A percentile compares a stretch with the other conserved stretches of the same genome.
Conservation (phyloP, 1,140 invertebrate genomes). For the Trichoplusia ni region DNA sequence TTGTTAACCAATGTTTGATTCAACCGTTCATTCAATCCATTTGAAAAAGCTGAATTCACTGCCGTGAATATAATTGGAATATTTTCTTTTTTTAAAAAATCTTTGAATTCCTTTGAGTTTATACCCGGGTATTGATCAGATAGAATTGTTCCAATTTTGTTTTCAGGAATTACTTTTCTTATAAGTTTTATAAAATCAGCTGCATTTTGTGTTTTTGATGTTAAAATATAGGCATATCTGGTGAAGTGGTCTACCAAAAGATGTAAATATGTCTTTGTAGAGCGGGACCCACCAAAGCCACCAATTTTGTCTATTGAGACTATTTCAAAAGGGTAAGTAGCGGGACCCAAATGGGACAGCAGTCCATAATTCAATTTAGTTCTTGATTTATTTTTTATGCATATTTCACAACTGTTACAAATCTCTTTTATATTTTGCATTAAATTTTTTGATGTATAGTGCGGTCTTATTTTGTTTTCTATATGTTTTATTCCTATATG, state of each 20-base stretch:
- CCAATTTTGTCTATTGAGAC: background rate
- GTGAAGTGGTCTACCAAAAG: background rate
- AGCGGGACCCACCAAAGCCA: constrained; percentile 13
- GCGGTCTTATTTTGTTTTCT: constrained; percentile 11
- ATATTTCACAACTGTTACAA: too few species aligned
- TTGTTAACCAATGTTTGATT: background rate
- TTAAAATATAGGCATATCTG: constrained; percentile 18
- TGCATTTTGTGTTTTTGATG: constrained; percentile 28
- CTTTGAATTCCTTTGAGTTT: constrained; percentile 26
- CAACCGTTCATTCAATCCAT: background rate
- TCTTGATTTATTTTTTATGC: background rate
- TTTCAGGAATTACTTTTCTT: background rate
- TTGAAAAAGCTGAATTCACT: background rate
- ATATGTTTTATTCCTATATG: constrained; percentile 37
- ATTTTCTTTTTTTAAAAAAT: constrained; percentile 29
- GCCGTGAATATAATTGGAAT: background rate
- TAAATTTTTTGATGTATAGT: constrained; percentile 16
- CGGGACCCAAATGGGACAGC: constrained; percentile 13
- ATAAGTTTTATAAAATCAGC: constrained; percentile 18
- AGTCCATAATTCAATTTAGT: background rate
- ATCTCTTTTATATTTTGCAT: too few species aligned
- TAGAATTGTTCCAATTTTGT: constrained; percentile 15
- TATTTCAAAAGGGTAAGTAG: background rate
- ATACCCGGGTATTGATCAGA: constrained; percentile 20
- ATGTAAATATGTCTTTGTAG: constrained; percentile 12